Evolutionary conservation across 2,113 vertebrate species (phyloP), one percentile per base, ranked within the genome.

Genomic region (Natator depressus): DNA sequence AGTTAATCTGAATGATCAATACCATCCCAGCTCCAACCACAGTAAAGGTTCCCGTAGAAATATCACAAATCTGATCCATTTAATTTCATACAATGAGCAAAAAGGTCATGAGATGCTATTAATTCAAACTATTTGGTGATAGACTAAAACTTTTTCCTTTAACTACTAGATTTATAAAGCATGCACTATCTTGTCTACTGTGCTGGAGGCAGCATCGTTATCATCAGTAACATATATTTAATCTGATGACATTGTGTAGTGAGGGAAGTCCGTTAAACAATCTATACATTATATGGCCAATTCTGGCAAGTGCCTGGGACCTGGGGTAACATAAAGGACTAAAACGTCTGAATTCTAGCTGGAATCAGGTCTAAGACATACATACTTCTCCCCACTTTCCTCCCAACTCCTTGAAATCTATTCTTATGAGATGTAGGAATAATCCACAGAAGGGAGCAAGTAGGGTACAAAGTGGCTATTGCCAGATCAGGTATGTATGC

Each of bases 71-170:
- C 65, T 54, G 59, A 93, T 55, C 25, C 29, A 69, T 91, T 96
- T 89, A 20, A 14, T 88, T 85, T 83, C 78, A 57, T 80, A 76
- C 42, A 89, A 91, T 57, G 65, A 94, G 19, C 80, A 85, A 91
- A 95, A 97, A 87, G 16, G 38, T 90, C 82, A 76, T 0, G 0
- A 83, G 49, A 54, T 55, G 69, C 72, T 7, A 1, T 83, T 91
- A 79, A 76, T 89, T 81, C 80, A 80, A 93, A 85, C 51, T 84
- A 88, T 86, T 84, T 91, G 81, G 76, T 91, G 89, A 50, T 93
- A 89, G 82, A 93, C 85, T 82, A 85, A 54, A 96, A 91, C 62
- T 95, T 95, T 92, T 57, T 82, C 90, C 80, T 93, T 82, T 92
- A 93, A 82, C 85, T 80, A 55, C 80, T 49, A 51, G 79, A 91